Evolutionary conservation across 2,797 vertebrate genomes (phyloP), one percentile per base, ranked within the genome.

Genomic region (Hafferia zeledoni): DNA sequence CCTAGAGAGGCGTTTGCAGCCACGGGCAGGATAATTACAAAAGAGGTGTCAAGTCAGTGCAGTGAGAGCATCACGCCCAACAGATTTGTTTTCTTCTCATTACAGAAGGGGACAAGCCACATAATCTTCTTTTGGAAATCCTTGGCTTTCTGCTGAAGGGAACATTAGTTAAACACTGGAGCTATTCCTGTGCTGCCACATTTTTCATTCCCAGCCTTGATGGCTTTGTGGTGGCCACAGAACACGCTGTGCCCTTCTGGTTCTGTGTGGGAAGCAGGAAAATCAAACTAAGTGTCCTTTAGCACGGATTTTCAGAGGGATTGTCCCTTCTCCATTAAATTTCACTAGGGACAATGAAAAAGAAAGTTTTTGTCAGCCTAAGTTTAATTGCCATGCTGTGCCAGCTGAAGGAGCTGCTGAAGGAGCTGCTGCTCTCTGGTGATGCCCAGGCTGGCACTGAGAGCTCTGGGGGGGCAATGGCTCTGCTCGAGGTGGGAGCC

Each of bases 171-270:
- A 98, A 99, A 94, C 98, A 98, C 96, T 98, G 98, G 98, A 98
- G 98, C 88, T 97, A 98, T 69, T 97, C 98, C 96, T 98, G 98
- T 74, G 98, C 98, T 74, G 97, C 97, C 84, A 98, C 98, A 97
- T 98, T 98, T 96, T 98, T 98, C 79, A 83, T 98, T 30, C 86
- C 98, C 96, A 98, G 98, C 97, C 98, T 98, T 91, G 97, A 95
- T 9, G 98, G 98, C 90, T 98, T 98, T 81, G 94, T 97, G 50
- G 98, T 97, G 4, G 97, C 97, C 98, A 98, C 84, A 98, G 98
- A 97, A 98, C 98, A 70, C 55, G 83, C 98, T 59, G 96, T 98
- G 80, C 97, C 98, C 60, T 98, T 98, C 82, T 92, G 97, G 33
- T 96, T 98, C 93, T 97, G 97, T 39, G 97, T 97, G 95, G 95